phyloP scores from a whole-genome alignment of 2,797 vertebrate genomes.

The Anableps anableps region DNA sequence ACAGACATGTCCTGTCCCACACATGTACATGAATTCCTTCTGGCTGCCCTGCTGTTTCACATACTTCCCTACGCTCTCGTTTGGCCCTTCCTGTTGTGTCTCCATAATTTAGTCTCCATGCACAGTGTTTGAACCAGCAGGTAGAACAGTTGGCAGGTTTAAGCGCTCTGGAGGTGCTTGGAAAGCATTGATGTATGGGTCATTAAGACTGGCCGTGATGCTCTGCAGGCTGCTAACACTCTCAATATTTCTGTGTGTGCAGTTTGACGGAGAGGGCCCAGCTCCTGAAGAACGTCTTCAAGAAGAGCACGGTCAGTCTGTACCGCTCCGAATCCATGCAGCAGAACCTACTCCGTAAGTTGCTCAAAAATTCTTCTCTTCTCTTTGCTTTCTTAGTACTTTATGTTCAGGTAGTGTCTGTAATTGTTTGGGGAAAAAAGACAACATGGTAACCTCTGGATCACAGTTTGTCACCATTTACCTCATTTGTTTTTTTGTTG shows the following conservation, averaged over 20 bases:
- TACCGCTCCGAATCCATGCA: conserved; percentile 96
- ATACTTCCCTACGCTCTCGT: conserved; percentile 23
- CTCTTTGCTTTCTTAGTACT: background rate
- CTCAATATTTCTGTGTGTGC: conserved; percentile 52
- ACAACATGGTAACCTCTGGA: background rate
- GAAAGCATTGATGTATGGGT: conserved; percentile 62
- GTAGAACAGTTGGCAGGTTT: conserved; percentile 58
- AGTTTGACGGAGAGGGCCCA: conserved; percentile 97
- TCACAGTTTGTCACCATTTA: background rate
- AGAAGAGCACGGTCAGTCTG: conserved; percentile 95
- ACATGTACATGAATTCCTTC: conserved; percentile 17
- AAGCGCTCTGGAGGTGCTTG: conserved; percentile 44
- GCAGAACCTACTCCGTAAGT: conserved; percentile 97
- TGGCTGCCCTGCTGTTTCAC: conserved; percentile 19
- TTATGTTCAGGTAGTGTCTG: background rate
- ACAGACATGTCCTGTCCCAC: conserved; percentile 8
- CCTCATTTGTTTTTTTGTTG: background rate
- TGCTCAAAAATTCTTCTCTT: conserved; percentile 4
- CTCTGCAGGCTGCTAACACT: conserved; percentile 63
- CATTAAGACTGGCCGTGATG: conserved; percentile 67
- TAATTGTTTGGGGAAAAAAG: background rate
- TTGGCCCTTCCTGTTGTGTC: conserved; percentile 15
- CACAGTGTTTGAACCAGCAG: conserved; percentile 56
- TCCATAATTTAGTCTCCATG: conserved; percentile 35
- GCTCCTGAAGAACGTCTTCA: conserved; percentile 98